Base-by-base conservation (phyloP, 2,888 invertebrate species). In the Slavum lentiscoides region DNA sequence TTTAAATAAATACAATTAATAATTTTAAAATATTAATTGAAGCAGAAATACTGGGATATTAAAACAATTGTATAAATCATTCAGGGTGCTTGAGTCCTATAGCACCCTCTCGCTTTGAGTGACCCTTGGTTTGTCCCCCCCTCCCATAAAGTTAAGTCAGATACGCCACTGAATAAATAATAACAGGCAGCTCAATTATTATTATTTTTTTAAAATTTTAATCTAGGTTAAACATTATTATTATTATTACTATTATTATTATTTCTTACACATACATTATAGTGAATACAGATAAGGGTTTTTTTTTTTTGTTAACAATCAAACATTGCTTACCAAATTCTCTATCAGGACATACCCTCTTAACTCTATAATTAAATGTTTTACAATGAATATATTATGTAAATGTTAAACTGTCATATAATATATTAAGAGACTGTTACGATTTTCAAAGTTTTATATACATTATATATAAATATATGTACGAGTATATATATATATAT, bases 161-260 rank as follows among this genome's bases (percentile, higher is more conserved):
- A 30, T 30, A 30, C 30, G 30, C 30, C 30, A 30, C 30, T 30
- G 30, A 30, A 30, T 30, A 11, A 53, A 17, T 53, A 17, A 55
- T 43, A 68, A 49, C 43, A 59, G 67, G 75, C 75, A 76, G 75
- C 75, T 76, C 75, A 76, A 76, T 76, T 76, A 76, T 68, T 67
- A 66, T 75, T 75, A 75, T 66, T 58, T 11, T 49, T 21, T 59
- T 75, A 67, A 30, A 67, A 59, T 75, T 75, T 58, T 67, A 58
- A 59, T 59, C 66, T 75, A 75, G 64, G 39, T 66, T 74, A 64
- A 61, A 43, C 58, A 66, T 39, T 58, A 23, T 66, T 30, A 30
- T 30, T 30, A 30, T 30, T 30, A 30, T 30, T 30, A 30, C 30
- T 30, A 30, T 30, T 30, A 30, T 30, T 58, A 58, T 58, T 75